Evolutionary conservation across 2,888 invertebrate genomes (phyloP).

Genomic region (Myathropa florea): DNA sequence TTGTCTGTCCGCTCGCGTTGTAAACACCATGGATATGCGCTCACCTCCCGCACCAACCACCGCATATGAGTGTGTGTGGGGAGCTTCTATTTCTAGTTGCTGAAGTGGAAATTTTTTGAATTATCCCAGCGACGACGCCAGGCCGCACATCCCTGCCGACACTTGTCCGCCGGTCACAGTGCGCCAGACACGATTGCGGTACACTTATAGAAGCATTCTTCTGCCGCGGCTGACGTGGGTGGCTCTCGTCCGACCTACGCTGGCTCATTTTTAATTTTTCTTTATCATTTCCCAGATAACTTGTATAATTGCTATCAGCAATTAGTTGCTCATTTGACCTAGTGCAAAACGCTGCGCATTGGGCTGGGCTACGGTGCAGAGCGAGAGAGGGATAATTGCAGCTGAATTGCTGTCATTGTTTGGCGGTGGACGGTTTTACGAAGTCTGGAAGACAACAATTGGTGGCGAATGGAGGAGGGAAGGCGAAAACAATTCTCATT

Average conservation of each 20-base stretch:
- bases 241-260: background rate
- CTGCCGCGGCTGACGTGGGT: background rate
- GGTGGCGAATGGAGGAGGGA: constrained; percentile 1
- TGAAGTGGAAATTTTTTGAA: background rate
- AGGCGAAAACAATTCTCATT: constrained; percentile 17
- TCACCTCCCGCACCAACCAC: background rate
- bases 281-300: background rate
- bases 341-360: constrained; percentile 38
- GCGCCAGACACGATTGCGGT: background rate
- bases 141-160: background rate
- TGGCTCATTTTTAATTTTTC: background rate
- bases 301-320: constrained; percentile 27
- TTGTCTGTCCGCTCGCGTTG: constrained; percentile 35
- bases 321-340: constrained; percentile 48
- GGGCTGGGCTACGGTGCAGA: background rate
- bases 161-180: too few relatives aligned
- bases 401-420: background rate
- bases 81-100: background rate
- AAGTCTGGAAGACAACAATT: background rate
- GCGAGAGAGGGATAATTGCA: background rate
- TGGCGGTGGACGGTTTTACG: background rate
- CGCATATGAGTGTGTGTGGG: background rate
- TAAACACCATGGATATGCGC: constrained; percentile 33
- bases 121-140: background rate
- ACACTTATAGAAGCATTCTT: background rate